Evolutionary conservation across 2,888 invertebrate species (phyloP), one percentile per base, ranked within the genome.

Genomic region (Hyalella azteca): DNA sequence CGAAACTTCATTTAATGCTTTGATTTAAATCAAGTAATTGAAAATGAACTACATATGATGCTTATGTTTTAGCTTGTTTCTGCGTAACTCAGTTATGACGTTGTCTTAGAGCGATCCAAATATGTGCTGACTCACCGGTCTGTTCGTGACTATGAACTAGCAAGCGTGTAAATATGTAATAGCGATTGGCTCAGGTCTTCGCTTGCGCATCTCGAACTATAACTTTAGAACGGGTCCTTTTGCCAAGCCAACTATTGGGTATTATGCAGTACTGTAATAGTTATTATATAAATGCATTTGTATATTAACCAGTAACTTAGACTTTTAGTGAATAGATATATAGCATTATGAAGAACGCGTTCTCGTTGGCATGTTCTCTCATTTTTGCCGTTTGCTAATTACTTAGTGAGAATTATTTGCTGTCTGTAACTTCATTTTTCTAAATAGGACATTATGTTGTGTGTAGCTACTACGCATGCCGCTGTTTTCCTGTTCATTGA

Each of bases 231-330:
- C 66, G 66, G 66, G 66, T 66, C 66, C 19, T 66, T 36, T 66
- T 66, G 66, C 66, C 66, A 66, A 66, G 66, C 66, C 66, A 66
- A 66, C 66, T 66, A 29, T 66, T 66, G 66, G 66, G 66, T 66
- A 66, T 66, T 66, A 66, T 66, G 66, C 66, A 66, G 66, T 66
- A 66, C 66, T 66, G 66, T 36, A 36, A 66, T 66, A 66, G 66
- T 66, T 66, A 66, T 66, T 66, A 66, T 66, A 66, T 66, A 36
- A 66, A 66, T 66, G 66, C 66, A 66, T 66, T 66, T 66, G 66
- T 66, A 66, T 66, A 66, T 66, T 66, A 36, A 66, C 66, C 66
- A 66, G 66, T 66, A 66, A 32, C 36, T 66, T 66, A 66, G 29
- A 36, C 66, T n/a, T 66, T 15, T 66, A 66, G 66, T 66, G 66